Base-by-base conservation (phyloP, 1,140 invertebrate species). In the Lasaia peninsularis region DNA sequence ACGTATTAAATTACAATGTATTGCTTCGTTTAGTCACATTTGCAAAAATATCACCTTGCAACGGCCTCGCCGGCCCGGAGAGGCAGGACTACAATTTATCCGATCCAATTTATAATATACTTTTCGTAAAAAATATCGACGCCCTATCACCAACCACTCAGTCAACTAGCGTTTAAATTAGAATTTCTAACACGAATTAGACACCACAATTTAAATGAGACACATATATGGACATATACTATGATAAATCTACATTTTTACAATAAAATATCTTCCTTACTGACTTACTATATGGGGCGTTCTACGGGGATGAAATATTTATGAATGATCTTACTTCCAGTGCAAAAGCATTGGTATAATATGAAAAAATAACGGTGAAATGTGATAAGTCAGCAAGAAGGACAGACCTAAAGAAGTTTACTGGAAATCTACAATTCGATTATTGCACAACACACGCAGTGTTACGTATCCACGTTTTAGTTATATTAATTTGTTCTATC, bases 21-120 rank as follows among this genome's bases (percentile, higher is more conserved):
- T 92, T 92, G 91, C 91, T 92, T 92, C 88, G 81, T 90, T 91
- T 91, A 91, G 90, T 92, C 91, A 92, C 90, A 91, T 89, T 92
- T 91, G 85, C 89, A 91, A 92, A 91, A 91, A 92, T 92, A 92
- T 92, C 91, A 92, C 91, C 90, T 80, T 88, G 82, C 75, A 79
- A 64, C 76, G 71, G 69, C 63, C 48, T 50, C 54, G 37, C 56
- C 53, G 67, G 61, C 71, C 67, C 63, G 67, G 67, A 44, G 63
- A 52, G 62, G 40, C 55, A 62, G 52, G 55, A 58, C 60, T 62
- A 62, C 52, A 62, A 57, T 62, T 67, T 54, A 60, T 44, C 52
- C 53, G 35, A 62, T 62, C 62, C 70, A 58, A 60, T 73, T 65
- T 69, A 60, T 64, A 44, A 44, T 44, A 44, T 44, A 44, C 40